Evolutionary conservation across 2,113 vertebrate genomes (phyloP), one percentile per base, ranked within the genome.

Genomic region (Calonectris borealis): DNA sequence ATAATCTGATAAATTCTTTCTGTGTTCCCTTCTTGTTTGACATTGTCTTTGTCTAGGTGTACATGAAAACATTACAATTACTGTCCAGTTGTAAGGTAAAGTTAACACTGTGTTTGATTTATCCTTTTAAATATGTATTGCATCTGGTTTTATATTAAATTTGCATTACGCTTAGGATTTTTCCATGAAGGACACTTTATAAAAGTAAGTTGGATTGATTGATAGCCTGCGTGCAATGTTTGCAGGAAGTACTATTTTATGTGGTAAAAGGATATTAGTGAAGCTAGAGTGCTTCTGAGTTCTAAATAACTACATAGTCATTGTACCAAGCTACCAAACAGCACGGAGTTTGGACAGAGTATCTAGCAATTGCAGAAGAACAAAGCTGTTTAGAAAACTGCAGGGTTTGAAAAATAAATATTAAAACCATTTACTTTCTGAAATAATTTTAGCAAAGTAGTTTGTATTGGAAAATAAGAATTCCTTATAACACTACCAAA

Each of bases 81-180:
- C 20, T 64, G 9, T 72, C 72, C 48, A 80, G 44, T 91, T 88
- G 25, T 73, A 96, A 92, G 24, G 22, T 40, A 96, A 27, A 86
- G 61, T 72, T 94, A 79, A 65, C 66, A 79, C n/a, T 62, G 60
- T 91, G 52, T 92, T 89, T 95, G 82, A 80, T 96, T 95, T 96
- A 81, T 32, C 16, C 42, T 88, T 96, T 96, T 91, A 95, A 93
- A 90, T 96, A 94, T 96, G 94, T 95, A 97, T 72, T 88, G 29
- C 15, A 26, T 72, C 75, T 96, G 62, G 5, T 75, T 96, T 94
- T 83, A 70, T 86, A 93, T 75, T 93, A 92, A 88, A 76, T 94
- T 65, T 51, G 15, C 36, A 52, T n/a, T 87, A 32, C 40, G 26
- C 46, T 32, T 57, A 64, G n/a, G 68, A 83, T 77, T 62, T 62